phyloP scores from a whole-genome alignment of 2,888 invertebrate species.

The Linhomoeus sp. region DNA sequence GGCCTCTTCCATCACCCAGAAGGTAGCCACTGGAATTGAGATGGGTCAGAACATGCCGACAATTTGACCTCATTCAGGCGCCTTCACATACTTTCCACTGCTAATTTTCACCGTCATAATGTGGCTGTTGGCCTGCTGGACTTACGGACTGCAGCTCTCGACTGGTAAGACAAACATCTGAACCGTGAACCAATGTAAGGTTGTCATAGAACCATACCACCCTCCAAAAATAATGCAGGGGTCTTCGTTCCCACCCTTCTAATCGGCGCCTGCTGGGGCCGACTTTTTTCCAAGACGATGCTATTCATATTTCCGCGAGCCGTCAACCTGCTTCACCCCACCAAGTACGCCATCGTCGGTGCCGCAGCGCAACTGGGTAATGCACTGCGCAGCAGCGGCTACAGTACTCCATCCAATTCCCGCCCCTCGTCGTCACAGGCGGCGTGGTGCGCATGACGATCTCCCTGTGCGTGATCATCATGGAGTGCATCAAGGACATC shows the following conservation, averaged over 20 bases:
- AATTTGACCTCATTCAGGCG: constrained; percentile 33
- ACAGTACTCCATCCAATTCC: no score
- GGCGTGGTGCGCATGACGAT: constrained; percentile 92
- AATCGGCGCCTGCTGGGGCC: constrained; percentile 85
- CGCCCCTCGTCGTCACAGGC: no score
- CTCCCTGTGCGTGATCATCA: constrained; percentile 78
- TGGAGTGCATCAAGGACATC: constrained; percentile 78
- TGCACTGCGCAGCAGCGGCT: no score
- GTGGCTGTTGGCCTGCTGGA: constrained; percentile 65
- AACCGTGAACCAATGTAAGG: no score
- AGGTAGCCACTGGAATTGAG: no score
- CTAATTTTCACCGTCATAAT: constrained; percentile 56
- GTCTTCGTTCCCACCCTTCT: constrained; percentile 70
- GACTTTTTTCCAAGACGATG: constrained; percentile 48
- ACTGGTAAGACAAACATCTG: no score
- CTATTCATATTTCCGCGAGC: background rate
- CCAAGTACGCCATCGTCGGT: constrained; percentile 80
- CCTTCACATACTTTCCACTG: constrained; percentile 54
- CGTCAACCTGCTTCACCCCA: constrained; percentile 44
- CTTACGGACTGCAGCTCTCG: constrained; percentile 77
- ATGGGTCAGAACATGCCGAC: no score
- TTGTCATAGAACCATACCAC: no score
- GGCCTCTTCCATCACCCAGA: constrained; percentile 62
- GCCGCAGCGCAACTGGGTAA: constrained; percentile 75
- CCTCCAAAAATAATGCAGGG: no score